A percentile compares a stretch with the other conserved stretches of the same genome.
Conservation (phyloP, 1,140 invertebrate species). For the Hestina assimilis region DNA sequence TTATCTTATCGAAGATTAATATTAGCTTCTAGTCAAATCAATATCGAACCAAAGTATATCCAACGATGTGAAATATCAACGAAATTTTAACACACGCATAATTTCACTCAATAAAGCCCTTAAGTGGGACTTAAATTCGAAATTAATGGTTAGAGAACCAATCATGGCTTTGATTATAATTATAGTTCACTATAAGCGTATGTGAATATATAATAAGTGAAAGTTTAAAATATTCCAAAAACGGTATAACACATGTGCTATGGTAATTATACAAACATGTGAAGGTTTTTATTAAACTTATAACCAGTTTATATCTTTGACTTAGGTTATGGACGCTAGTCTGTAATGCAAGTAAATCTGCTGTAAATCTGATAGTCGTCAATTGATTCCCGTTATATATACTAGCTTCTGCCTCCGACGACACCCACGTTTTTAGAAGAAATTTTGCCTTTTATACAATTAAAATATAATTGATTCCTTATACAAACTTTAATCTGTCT, state of each 20-base stretch:
- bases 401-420: too few relatives aligned
- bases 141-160: slow-evolving; percentile 17
- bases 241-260: slow-evolving; percentile 10
- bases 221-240: slow-evolving; percentile 11
- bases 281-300: slow-evolving; percentile 3
- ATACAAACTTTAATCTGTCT: too few relatives aligned
- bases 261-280: background rate
- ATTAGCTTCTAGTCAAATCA: background rate
- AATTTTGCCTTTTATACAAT: too few relatives aligned
- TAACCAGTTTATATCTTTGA: background rate
- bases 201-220: slow-evolving; percentile 20
- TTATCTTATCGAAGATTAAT: background rate
- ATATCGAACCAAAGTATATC: background rate
- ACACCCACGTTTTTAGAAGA: too few relatives aligned
- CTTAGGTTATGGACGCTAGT: background rate
- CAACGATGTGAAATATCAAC: background rate
- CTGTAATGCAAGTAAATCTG: background rate
- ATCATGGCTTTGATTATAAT: background rate
- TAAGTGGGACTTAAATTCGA: background rate
- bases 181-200: slow-evolving; percentile 12
- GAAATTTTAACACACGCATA: background rate
- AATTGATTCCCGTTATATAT: too few relatives aligned
- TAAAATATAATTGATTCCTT: too few relatives aligned
- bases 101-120: slow-evolving; percentile 3
- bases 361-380: too few relatives aligned